Evolutionary conservation across 2,113 vertebrate genomes (phyloP).

Genomic region (Haemorhous mexicanus): DNA sequence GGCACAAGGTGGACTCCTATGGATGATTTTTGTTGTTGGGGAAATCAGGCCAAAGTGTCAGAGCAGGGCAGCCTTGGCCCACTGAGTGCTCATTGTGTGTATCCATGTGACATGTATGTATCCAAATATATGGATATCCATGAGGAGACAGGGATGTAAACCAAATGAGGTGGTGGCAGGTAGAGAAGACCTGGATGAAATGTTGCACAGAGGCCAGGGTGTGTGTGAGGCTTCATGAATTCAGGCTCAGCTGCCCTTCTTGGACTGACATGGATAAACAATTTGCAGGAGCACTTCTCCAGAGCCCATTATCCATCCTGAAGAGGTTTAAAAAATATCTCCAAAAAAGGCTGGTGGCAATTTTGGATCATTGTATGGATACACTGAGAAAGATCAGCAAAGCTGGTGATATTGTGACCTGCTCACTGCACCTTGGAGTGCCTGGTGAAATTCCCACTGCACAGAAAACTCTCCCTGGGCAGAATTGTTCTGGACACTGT

Average conservation of each 20-base stretch:
- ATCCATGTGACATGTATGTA: background rate
- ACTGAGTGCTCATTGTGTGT: background rate
- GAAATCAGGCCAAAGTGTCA: background rate
- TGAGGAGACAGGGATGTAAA: background rate
- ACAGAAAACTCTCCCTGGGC: background rate
- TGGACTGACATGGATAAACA: fast-evolving
- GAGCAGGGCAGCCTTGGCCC: background rate
- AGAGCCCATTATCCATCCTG: fast-evolving
- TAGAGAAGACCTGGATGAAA: background rate
- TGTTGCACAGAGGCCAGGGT: background rate
- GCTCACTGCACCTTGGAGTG: background rate
- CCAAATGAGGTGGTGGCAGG: background rate
- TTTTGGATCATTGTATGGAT: background rate
- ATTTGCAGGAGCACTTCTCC: background rate
- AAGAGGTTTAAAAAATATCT: background rate
- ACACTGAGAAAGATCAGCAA: background rate
- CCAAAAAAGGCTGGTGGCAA: background rate
- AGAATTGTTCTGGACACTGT: background rate
- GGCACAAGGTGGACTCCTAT: no score
- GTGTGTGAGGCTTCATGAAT: background rate
- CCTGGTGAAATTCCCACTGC: fast-evolving
- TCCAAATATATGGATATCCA: background rate
- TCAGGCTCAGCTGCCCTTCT: background rate
- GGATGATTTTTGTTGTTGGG: background rate
- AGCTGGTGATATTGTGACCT: background rate